Percentiles rank a stretch among this genome's conserved stretches.
Conservation (phyloP, 53 echinoderm and acorn worm species). For the Zoroaster sp. region DNA sequence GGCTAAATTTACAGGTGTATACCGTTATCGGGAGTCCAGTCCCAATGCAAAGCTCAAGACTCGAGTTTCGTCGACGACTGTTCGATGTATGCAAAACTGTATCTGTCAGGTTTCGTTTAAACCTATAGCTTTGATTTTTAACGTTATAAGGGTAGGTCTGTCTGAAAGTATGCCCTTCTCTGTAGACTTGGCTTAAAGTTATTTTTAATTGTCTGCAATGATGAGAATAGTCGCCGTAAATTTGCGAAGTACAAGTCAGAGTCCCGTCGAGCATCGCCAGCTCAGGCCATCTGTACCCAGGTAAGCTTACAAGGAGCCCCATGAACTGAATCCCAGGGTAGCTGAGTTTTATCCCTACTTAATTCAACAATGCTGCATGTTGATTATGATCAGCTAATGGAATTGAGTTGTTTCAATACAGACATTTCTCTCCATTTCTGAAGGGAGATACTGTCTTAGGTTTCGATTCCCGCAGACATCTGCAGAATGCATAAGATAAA, state of each 20-base stretch:
- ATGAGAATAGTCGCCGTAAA: neutral
- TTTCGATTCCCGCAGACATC: neutral
- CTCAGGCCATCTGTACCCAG: neutral
- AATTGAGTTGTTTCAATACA: conserved; percentile 2
- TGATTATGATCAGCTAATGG: conserved; percentile 12
- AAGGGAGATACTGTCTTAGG: neutral
- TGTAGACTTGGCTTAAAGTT: too few relatives aligned
- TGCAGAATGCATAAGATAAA: too few relatives aligned
- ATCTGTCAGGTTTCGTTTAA: too few relatives aligned
- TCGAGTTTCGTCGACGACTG: neutral
- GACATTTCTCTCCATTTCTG: neutral
- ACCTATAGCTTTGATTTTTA: too few relatives aligned
- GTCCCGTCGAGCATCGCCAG: neutral
- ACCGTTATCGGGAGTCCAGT: conserved; percentile 11
- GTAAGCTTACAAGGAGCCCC: neutral
- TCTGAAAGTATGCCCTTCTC: too few relatives aligned
- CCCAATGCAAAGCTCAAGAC: neutral
- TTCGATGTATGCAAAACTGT: neutral
- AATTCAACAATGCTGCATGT: neutral
- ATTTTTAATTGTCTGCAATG: neutral
- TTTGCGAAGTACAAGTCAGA: neutral
- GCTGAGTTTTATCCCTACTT: neutral
- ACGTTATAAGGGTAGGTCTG: too few relatives aligned
- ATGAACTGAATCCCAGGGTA: neutral
- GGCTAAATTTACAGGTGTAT: conserved; percentile 51